These are phyloP conservation scores for Sylvicapra grimmia DNA, from an alignment of 2,113 vertebrate genomes.

Conservation along the genomic window DNA sequence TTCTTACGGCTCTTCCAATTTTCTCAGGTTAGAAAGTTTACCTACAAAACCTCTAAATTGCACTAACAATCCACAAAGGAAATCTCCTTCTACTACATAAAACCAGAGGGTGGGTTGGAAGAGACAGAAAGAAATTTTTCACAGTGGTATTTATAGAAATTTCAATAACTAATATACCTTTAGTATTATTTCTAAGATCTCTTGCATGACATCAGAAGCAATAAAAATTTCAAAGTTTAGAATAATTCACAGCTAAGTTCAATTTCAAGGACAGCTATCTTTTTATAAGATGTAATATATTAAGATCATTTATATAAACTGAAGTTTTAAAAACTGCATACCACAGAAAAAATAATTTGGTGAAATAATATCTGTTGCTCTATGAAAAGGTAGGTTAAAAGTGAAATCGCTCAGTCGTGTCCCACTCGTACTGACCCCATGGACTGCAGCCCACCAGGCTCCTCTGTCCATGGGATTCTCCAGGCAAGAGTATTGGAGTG, in stretches of 20 bases:
- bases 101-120: not conserved
- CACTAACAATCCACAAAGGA: not conserved
- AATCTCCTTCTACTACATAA: not conserved
- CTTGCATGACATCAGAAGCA: not conserved
- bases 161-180: not conserved
- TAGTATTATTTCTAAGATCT: not conserved
- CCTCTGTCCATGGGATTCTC: no score
- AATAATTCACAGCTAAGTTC: not conserved
- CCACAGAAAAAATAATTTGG: not conserved
- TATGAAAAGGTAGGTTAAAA: not conserved
- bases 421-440: no score
- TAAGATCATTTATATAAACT: constrained; percentile 15
- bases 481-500: no score
- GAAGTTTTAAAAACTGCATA: not conserved
- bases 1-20: not conserved
- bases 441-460: no score
- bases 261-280: not conserved
- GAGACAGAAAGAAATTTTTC: not conserved
- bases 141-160: not conserved
- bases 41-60: not conserved
- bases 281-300: not conserved
- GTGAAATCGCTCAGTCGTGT: no score
- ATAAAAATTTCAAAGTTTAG: not conserved
- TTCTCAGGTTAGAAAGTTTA: not conserved
- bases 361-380: not conserved